Percentiles rank a stretch among this genome's conserved stretches.
Evolutionary conservation across 2,888 invertebrate genomes (phyloP).

Genomic region (Diabrotica balteata): DNA sequence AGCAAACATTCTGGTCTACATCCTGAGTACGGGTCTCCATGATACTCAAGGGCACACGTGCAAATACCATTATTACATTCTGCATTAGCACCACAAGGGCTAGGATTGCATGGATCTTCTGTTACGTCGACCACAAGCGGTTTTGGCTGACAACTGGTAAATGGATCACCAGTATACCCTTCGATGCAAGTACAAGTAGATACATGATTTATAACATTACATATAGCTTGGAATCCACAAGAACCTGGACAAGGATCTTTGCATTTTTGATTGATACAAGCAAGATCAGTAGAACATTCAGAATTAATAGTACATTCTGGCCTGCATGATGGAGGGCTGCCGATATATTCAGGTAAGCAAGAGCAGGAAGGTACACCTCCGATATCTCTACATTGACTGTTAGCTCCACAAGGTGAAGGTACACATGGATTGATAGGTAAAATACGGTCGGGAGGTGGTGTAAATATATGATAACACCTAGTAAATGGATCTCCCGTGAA

Average conservation of each 20-base stretch:
- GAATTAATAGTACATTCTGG: slow-evolving; percentile 81
- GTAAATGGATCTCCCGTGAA: slow-evolving; percentile 73
- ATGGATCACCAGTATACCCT: slow-evolving; percentile 80
- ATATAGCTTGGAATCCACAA: slow-evolving; percentile 77
- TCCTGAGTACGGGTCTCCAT: slow-evolving; percentile 74
- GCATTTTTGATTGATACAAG: slow-evolving; percentile 79
- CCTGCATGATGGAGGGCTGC: slow-evolving; percentile 78
- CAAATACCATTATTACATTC: slow-evolving; percentile 72
- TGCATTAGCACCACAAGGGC: slow-evolving; percentile 72
- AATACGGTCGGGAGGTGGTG: slow-evolving; percentile 40
- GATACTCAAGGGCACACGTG: slow-evolving; percentile 72
- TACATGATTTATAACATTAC: slow-evolving; percentile 77
- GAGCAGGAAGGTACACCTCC: slow-evolving; percentile 76
- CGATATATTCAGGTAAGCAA: slow-evolving; percentile 74
- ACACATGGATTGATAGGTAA: slow-evolving; percentile 70
- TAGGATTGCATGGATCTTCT: slow-evolving; percentile 67
- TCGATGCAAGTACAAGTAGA: slow-evolving; percentile 77
- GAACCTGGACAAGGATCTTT: slow-evolving; percentile 80
- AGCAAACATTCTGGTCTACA: slow-evolving; percentile 78
- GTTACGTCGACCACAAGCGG: slow-evolving; percentile 51
- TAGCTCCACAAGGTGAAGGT: slow-evolving; percentile 81
- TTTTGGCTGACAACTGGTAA: slow-evolving; percentile 70
- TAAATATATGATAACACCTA: slow-evolving; percentile 63
- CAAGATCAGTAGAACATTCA: slow-evolving; percentile 75
- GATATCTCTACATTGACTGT: slow-evolving; percentile 76